Percentiles rank a stretch among this genome's conserved stretches.
These are phyloP conservation scores for Cinclus cinclus DNA, from an alignment of 2,113 vertebrate genomes.

Conservation along the genomic window DNA sequence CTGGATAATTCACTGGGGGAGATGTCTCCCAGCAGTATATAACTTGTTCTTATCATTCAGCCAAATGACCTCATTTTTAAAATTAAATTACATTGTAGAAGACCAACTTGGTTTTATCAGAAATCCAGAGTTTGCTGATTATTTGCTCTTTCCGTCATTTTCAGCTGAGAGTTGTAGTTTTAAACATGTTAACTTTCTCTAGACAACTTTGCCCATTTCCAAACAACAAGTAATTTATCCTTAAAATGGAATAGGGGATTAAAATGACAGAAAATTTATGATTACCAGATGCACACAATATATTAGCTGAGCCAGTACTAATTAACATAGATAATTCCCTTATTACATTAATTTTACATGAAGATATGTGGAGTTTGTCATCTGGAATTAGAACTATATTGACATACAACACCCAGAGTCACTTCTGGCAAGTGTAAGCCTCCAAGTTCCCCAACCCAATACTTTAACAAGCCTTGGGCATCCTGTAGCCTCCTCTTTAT, in stretches of 20 bases:
- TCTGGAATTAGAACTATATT: neutral
- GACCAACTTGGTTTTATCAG: neutral
- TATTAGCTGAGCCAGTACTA: neutral
- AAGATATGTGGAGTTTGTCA: neutral
- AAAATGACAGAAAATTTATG: neutral
- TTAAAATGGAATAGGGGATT: neutral
- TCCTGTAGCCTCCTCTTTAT: neutral
- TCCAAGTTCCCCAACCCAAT: neutral
- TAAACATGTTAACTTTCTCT: neutral
- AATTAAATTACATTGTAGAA: neutral
- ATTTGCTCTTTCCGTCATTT: neutral
- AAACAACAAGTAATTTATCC: neutral
- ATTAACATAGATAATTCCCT: neutral
- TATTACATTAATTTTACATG: neutral
- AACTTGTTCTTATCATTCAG: neutral
- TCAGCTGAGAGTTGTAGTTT: neutral
- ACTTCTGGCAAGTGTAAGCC: neutral
- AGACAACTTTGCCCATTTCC: neutral
- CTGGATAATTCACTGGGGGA: neutral
- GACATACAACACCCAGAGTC: neutral
- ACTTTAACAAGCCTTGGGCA: neutral
- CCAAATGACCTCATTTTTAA: neutral
- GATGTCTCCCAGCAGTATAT: neutral
- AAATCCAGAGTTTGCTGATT: neutral
- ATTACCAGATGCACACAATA: neutral